Evolutionary conservation across 1,140 invertebrate genomes (phyloP).

Genomic region (Thereuonema tuberculata): DNA sequence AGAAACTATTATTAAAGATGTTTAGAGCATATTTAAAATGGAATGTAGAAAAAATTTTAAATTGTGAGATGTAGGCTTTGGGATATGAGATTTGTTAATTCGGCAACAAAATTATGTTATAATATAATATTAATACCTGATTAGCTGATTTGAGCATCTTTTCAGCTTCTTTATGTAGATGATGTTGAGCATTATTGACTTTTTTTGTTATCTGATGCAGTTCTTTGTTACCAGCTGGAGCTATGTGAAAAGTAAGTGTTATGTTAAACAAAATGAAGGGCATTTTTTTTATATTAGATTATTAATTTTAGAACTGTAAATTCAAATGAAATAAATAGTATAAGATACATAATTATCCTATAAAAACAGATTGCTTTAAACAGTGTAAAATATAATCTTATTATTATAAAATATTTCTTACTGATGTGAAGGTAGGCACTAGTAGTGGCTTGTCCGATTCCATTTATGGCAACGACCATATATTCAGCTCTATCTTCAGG

Average conservation of each 20-base stretch:
- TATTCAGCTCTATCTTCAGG: background rate
- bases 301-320: too few relatives aligned
- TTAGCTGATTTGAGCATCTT: slow-evolving; percentile 5
- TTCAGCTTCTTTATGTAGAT: slow-evolving; percentile 2
- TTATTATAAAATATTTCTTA: background rate
- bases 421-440: background rate
- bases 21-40: too few relatives aligned
- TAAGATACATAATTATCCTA: background rate
- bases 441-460: background rate
- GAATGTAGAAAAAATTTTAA: too few relatives aligned
- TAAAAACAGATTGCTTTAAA: background rate
- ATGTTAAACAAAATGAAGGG: too few relatives aligned
- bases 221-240: background rate
- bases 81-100: too few relatives aligned
- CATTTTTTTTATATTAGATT: too few relatives aligned
- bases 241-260: background rate
- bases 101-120: too few relatives aligned
- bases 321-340: too few relatives aligned
- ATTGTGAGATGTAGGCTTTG: too few relatives aligned
- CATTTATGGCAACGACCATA: background rate
- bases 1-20: too few relatives aligned
- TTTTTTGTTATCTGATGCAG: background rate
- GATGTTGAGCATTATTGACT: slow-evolving; percentile 2
- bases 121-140: too few relatives aligned
- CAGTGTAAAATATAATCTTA: background rate